Percentiles rank a stretch among this genome's conserved stretches.
Evolutionary conservation across 2,113 vertebrate genomes (phyloP).

Genomic region (Leucosticte australis): DNA sequence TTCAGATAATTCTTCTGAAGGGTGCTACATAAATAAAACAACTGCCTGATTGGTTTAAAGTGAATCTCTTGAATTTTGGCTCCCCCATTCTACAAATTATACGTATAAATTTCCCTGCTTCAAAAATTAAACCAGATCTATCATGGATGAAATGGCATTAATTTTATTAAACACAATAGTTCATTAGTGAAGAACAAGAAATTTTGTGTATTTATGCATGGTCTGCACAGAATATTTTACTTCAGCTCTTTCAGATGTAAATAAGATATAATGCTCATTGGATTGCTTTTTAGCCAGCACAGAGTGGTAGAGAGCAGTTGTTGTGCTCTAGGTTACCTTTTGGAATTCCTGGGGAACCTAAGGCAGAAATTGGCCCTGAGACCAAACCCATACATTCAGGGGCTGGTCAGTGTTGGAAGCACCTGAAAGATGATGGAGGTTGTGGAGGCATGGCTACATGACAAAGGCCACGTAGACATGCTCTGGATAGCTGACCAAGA

Average conservation of each 20-base stretch:
- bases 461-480: too few species aligned
- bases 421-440: fast-evolving
- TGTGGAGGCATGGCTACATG: too few species aligned
- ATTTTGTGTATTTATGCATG: slow-evolving; percentile 58
- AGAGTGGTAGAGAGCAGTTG: not conserved
- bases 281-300: slow-evolving; percentile 58
- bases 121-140: slow-evolving; percentile 45
- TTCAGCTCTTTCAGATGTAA: slow-evolving; percentile 64
- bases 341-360: not conserved
- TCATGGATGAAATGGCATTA: slow-evolving; percentile 64
- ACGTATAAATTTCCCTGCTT: slow-evolving; percentile 23
- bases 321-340: not conserved
- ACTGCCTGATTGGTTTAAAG: slow-evolving; percentile 24
- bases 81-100: slow-evolving; percentile 19
- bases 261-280: slow-evolving; percentile 49
- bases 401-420: not conserved
- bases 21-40: slow-evolving; percentile 33
- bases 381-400: not conserved
- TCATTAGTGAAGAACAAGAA: slow-evolving; percentile 64
- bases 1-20: slow-evolving; percentile 30
- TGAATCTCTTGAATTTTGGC: slow-evolving; percentile 20
- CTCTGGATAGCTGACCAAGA: too few species aligned
- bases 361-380: not conserved
- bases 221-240: slow-evolving; percentile 59
- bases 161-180: slow-evolving; percentile 67